phyloP scores from a whole-genome alignment of 2,113 vertebrate genomes.

The Meriones unguiculatus region DNA sequence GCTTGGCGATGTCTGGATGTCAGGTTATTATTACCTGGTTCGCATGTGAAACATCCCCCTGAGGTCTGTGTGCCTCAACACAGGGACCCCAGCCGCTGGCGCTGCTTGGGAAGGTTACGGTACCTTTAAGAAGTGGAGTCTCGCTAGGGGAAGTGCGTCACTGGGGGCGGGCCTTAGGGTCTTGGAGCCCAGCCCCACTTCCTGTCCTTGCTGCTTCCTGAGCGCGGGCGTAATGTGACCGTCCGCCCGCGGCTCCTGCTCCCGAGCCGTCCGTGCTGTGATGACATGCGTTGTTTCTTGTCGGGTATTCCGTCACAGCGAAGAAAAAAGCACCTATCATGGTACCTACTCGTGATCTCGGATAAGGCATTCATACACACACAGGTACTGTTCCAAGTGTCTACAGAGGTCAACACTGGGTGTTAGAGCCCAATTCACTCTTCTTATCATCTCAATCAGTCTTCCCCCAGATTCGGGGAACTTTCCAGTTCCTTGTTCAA shows the following conservation, averaged over 20 bases:
- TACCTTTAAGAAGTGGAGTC: not conserved
- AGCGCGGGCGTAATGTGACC: too few species aligned
- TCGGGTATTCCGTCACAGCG: not conserved
- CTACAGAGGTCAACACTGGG: fast-evolving
- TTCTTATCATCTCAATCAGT: not conserved
- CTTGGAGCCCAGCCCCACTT: not conserved
- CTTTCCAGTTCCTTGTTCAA: not conserved
- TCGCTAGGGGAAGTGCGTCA: not conserved
- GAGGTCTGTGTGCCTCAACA: not conserved
- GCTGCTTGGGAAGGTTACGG: not conserved
- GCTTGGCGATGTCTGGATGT: not conserved
- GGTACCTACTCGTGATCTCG: not conserved
- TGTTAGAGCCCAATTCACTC: not conserved
- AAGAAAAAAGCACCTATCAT: not conserved
- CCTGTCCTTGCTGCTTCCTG: not conserved
- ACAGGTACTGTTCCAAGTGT: not conserved
- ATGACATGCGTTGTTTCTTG: not conserved
- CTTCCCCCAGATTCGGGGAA: not conserved
- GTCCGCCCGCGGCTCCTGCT: not conserved
- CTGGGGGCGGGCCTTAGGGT: not conserved
- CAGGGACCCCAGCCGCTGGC: not conserved
- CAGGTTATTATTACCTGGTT: not conserved
- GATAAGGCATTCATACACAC: fast-evolving
- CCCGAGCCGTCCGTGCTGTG: too few species aligned
- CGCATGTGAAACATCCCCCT: not conserved